Evolutionary conservation across 2,888 invertebrate genomes (phyloP).

Genomic region (Athalia circularis): DNA sequence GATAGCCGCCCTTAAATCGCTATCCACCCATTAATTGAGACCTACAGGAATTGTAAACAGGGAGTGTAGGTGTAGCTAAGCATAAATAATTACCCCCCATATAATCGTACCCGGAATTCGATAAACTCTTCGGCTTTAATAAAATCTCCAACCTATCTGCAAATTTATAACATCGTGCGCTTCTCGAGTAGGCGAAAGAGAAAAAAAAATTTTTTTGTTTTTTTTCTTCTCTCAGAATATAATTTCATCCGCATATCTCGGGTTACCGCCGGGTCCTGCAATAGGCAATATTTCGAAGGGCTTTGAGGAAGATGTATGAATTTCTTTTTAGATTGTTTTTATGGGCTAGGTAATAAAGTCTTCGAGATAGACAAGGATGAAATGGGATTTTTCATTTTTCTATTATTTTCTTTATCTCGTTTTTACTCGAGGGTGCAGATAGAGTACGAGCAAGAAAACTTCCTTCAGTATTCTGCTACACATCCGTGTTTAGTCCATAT

Average conservation of each 20-base stretch:
- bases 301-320: too few species aligned
- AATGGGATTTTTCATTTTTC: not conserved
- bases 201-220: too few species aligned
- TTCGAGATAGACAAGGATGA: too few species aligned
- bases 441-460: not conserved
- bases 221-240: too few species aligned
- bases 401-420: not conserved
- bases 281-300: too few species aligned
- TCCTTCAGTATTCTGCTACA: not conserved
- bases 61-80: conserved; percentile 2
- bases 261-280: too few species aligned
- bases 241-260: too few species aligned
- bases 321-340: too few species aligned
- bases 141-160: too few species aligned
- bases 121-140: not conserved
- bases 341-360: too few species aligned
- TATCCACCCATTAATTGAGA: conserved; percentile 31
- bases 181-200: too few species aligned
- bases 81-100: not conserved
- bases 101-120: not conserved
- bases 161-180: too few species aligned
- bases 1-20: conserved; percentile 22
- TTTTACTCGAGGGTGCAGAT: not conserved
- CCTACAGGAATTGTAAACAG: not conserved
- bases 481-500: conserved; percentile 4